Evolutionary conservation across 2,888 invertebrate genomes (phyloP).

Genomic region (Monochamus alternatus): DNA sequence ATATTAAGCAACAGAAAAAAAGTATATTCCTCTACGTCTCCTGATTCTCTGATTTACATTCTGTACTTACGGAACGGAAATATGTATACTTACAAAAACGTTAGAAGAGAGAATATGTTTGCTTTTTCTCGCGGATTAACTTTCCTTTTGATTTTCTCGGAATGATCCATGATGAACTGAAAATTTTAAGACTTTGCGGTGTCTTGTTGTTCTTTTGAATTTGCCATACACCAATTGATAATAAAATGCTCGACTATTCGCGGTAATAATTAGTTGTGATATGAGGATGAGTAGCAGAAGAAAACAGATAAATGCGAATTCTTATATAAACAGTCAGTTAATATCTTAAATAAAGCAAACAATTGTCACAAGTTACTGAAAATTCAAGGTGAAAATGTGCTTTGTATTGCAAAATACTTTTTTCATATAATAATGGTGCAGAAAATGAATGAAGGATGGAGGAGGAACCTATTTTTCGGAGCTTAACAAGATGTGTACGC

Average conservation of each 20-base stretch:
- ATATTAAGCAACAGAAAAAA: too few relatives aligned
- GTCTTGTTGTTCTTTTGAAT: not conserved
- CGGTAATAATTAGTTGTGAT: conserved; percentile 20
- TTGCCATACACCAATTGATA: conserved; percentile 3
- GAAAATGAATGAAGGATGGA: too few relatives aligned
- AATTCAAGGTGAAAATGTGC: conserved; percentile 15
- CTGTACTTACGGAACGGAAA: not conserved
- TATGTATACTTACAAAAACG: conserved; percentile 58
- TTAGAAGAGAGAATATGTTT: conserved; percentile 56
- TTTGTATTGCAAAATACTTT: not conserved
- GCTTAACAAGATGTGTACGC: too few relatives aligned
- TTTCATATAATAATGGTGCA: too few relatives aligned
- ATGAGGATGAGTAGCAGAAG: conserved; percentile 20
- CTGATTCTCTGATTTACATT: too few relatives aligned
- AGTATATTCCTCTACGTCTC: too few relatives aligned
- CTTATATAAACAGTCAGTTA: conserved; percentile 25
- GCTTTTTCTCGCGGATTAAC: conserved; percentile 57
- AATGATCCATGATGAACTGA: conserved; percentile 55
- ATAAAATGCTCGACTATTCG: not conserved
- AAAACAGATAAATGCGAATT: conserved; percentile 26
- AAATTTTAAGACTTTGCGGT: not conserved
- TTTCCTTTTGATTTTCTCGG: conserved; percentile 51
- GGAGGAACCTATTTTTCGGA: too few relatives aligned
- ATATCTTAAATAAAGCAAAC: conserved; percentile 30
- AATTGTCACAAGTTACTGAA: conserved; percentile 1